Conservation (phyloP, 2,113 vertebrate genomes). For the Tichodroma muraria region DNA sequence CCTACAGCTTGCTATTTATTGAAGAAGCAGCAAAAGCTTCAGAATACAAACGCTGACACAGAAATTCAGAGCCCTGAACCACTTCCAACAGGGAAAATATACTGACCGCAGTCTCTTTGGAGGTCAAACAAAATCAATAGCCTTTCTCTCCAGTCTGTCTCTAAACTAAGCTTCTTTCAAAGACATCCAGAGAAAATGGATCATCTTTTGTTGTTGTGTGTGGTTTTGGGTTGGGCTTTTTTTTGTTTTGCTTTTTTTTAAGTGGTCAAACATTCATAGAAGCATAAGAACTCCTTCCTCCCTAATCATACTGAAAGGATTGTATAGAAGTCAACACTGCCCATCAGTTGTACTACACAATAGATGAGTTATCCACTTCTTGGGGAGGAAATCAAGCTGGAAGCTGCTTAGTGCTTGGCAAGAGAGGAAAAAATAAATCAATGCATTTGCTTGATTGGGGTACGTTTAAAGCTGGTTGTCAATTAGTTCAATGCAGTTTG, state of each 20-base stretch:
- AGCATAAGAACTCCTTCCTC: conserved; percentile 24
- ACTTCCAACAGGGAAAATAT: conserved; percentile 38
- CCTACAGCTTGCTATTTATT: background rate
- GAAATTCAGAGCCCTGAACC: conserved; percentile 42
- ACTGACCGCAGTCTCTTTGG: conserved; percentile 55
- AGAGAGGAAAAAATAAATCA: conserved; percentile 55
- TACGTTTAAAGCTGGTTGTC: conserved; percentile 44
- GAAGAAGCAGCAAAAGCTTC: conserved; percentile 43
- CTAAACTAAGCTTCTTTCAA: conserved; percentile 52
- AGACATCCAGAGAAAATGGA: conserved; percentile 22
- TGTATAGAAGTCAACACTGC: conserved; percentile 42
- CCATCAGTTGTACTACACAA: conserved; percentile 46
- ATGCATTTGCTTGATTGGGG: conserved; percentile 38
- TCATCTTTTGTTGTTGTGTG: conserved; percentile 38
- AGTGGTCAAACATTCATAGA: conserved; percentile 8
- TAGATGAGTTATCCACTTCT: conserved; percentile 34
- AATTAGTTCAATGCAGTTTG: conserved; percentile 56
- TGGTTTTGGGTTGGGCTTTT: conserved; percentile 31
- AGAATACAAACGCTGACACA: conserved; percentile 9
- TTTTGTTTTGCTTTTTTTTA: conserved; percentile 41
- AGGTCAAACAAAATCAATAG: conserved; percentile 67
- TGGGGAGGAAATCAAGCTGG: conserved; percentile 14
- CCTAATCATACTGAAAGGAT: conserved; percentile 4
- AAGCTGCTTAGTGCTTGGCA: background rate
- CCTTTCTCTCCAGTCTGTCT: conserved; percentile 54